Percentiles rank a stretch among this genome's conserved stretches.
Conservation (phyloP, 2,888 invertebrate species). For the Luperina nickerlii region DNA sequence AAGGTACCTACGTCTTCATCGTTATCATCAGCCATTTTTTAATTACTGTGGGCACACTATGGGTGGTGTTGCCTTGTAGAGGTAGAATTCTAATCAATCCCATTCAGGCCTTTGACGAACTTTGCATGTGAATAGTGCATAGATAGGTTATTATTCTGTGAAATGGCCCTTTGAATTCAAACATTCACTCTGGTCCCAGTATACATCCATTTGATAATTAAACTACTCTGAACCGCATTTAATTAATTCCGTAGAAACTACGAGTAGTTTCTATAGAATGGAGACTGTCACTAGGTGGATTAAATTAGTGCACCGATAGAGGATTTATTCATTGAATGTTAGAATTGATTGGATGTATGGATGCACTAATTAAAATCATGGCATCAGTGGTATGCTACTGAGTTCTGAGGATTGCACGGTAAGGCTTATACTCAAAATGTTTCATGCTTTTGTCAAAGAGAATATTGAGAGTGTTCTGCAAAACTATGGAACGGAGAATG, state of each 20-base stretch:
- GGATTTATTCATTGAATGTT: background rate
- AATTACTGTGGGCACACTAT: too few relatives aligned
- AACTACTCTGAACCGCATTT: background rate
- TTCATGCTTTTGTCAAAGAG: constrained; percentile 2
- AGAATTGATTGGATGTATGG: too few relatives aligned
- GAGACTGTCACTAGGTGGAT: background rate
- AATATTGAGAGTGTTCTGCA: background rate
- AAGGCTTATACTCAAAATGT: background rate
- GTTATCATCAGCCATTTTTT: too few relatives aligned
- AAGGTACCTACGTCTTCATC: too few relatives aligned
- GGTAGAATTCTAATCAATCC: background rate
- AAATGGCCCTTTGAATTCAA: background rate
- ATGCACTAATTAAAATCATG: background rate
- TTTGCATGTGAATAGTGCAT: background rate
- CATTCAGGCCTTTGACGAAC: background rate
- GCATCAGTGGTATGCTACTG: background rate
- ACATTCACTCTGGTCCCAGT: background rate
- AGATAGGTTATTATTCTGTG: background rate
- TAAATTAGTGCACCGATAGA: background rate
- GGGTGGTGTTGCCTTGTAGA: too few relatives aligned
- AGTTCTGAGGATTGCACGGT: background rate
- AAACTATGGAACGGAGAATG: background rate
- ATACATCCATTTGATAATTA: background rate
- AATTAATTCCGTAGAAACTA: background rate
- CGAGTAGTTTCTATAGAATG: background rate